Evolutionary conservation across 2,113 vertebrate genomes (phyloP).

Genomic region (Heloderma charlesbogerti): DNA sequence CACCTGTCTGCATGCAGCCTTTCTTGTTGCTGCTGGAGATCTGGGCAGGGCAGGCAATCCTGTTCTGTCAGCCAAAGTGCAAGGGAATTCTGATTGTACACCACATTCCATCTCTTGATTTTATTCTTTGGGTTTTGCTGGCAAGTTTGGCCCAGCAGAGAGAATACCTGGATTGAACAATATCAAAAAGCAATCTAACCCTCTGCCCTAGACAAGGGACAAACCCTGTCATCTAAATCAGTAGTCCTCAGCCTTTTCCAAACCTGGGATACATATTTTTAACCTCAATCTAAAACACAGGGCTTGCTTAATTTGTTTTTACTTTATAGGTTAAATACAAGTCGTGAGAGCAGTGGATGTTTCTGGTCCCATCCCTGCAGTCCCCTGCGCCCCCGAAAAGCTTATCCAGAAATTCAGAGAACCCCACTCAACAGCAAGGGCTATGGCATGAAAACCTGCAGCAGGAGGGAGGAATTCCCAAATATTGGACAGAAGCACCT

Average conservation of each 20-base stretch:
- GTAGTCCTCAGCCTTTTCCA: background rate
- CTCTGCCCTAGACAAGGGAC: background rate
- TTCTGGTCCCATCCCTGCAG: background rate
- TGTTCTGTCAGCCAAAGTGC: background rate
- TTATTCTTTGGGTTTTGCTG: background rate
- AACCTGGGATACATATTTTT: background rate
- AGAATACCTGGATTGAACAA: background rate
- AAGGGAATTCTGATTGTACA: background rate
- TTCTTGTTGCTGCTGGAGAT: slow-evolving; percentile 26
- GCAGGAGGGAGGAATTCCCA: background rate
- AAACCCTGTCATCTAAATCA: background rate
- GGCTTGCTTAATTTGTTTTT: background rate
- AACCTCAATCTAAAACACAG: background rate
- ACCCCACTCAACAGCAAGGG: background rate
- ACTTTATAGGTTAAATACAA: background rate
- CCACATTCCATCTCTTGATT: background rate
- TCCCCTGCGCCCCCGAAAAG: background rate
- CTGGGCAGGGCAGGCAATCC: background rate
- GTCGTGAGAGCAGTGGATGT: background rate
- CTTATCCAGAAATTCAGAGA: background rate
- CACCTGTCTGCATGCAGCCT: slow-evolving; percentile 4
- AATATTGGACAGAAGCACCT: background rate
- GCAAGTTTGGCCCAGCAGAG: background rate
- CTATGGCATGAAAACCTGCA: background rate
- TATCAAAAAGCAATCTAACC: background rate